These are phyloP conservation scores for Tragulus kanchil DNA, from an alignment of 2,113 vertebrate species.

Conservation along the genomic window DNA sequence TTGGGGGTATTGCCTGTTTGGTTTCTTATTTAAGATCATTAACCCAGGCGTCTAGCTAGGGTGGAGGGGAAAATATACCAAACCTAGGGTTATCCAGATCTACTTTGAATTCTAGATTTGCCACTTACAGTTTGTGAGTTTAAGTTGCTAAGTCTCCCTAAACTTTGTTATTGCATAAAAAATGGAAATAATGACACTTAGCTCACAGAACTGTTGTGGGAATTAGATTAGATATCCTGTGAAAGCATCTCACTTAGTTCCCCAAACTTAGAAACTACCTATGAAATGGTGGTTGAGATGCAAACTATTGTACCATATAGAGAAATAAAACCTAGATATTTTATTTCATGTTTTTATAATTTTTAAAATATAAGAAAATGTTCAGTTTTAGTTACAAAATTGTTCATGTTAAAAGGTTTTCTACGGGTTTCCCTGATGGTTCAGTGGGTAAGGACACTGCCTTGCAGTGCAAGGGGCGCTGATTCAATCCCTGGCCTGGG, in stretches of 20 bases:
- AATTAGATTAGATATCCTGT: background rate
- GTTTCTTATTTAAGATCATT: background rate
- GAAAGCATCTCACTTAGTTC: background rate
- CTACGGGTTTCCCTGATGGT: too few relatives aligned
- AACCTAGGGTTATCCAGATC: background rate
- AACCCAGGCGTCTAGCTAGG: background rate
- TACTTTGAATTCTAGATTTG: background rate
- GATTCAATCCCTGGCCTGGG: too few relatives aligned
- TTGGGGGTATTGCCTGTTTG: too few relatives aligned
- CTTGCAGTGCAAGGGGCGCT: too few relatives aligned
- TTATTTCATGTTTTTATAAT: background rate
- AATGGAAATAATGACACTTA: background rate
- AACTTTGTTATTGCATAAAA: background rate
- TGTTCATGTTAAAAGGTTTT: background rate
- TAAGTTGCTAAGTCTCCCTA: background rate
- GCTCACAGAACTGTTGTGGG: background rate
- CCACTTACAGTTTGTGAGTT: background rate
- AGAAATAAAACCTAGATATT: background rate
- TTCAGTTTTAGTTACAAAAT: slow-evolving; percentile 37
- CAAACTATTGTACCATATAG: background rate
- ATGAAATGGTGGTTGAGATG: background rate
- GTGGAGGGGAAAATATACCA: accelerated
- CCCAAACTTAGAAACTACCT: background rate
- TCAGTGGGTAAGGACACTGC: too few relatives aligned
- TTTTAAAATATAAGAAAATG: slow-evolving; percentile 51